Evolutionary conservation across 53 echinoderm and acorn worm species (phyloP).

Genomic region (Holothuria scabra): DNA sequence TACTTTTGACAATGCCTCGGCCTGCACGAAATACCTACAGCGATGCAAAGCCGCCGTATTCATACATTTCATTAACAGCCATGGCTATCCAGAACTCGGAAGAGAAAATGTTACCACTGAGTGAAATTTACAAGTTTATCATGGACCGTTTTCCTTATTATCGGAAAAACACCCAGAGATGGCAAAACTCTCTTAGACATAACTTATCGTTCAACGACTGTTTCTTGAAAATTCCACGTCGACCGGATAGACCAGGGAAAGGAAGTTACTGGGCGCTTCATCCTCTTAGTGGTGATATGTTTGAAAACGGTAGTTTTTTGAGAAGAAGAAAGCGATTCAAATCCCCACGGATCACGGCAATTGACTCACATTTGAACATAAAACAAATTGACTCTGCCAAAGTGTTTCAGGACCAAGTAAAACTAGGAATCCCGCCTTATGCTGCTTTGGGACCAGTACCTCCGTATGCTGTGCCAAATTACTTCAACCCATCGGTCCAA

Average conservation of each 20-base stretch:
- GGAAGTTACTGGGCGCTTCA: slow-evolving; percentile 99
- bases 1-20: slow-evolving; percentile 80
- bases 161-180: slow-evolving; percentile 96
- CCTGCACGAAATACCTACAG: slow-evolving; percentile 98
- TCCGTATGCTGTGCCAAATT: slow-evolving; percentile 71
- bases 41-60: slow-evolving; percentile 98
- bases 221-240: slow-evolving; percentile 97
- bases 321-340: slow-evolving; percentile 96
- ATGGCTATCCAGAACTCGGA: slow-evolving; percentile 98
- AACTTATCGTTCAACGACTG: slow-evolving; percentile 98
- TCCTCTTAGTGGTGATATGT: slow-evolving; percentile 96
- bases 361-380: slow-evolving; percentile 92
- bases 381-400: slow-evolving; percentile 97
- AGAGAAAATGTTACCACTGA: slow-evolving; percentile 97
- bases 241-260: slow-evolving; percentile 98
- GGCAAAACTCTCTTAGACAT: slow-evolving; percentile 98
- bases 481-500: slow-evolving; percentile 38
- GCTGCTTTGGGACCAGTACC: slow-evolving; percentile 71
- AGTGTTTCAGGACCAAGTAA: slow-evolving; percentile 97
- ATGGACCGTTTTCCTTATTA: slow-evolving; percentile 99
- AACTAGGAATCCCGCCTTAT: slow-evolving; percentile 78
- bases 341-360: slow-evolving; percentile 88
- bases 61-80: slow-evolving; percentile 97
- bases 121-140: slow-evolving; percentile 99
- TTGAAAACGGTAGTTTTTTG: slow-evolving; percentile 98